Conservation (phyloP, 2,113 vertebrate genomes). For the Thermophis baileyi region DNA sequence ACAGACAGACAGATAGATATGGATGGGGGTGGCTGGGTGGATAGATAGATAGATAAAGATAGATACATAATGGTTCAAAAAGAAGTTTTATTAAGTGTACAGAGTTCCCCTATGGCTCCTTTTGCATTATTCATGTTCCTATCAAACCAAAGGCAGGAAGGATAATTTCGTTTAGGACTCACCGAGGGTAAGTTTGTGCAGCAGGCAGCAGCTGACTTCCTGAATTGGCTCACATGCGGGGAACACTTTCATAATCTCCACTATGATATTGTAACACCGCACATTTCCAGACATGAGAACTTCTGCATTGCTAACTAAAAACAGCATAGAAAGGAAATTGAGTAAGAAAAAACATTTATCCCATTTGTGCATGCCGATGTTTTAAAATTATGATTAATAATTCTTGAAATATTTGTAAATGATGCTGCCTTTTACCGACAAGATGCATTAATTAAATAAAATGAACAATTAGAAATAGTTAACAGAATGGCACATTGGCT, state of each 20-base stretch:
- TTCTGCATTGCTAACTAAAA: constrained; percentile 88
- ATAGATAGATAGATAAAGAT: too few relatives aligned
- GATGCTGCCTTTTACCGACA: neutral
- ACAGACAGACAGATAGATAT: too few relatives aligned
- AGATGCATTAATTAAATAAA: neutral
- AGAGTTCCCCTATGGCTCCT: neutral
- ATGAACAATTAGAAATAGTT: neutral
- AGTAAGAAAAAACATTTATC: fast-evolving
- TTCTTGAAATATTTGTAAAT: neutral
- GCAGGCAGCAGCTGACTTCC: constrained; percentile 85
- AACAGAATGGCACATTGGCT: neutral
- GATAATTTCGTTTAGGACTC: constrained; percentile 49
- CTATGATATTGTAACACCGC: constrained; percentile 85
- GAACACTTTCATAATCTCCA: constrained; percentile 80
- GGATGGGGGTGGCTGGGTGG: too few relatives aligned
- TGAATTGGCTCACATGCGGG: constrained; percentile 80
- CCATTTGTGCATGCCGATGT: neutral
- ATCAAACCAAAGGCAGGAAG: neutral
- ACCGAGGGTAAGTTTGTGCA: constrained; percentile 88
- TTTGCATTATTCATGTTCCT: neutral
- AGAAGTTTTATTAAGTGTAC: neutral
- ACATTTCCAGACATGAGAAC: constrained; percentile 91
- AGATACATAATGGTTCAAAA: neutral
- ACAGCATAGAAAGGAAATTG: constrained; percentile 27
- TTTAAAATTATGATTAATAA: neutral